A percentile compares a stretch with the other conserved stretches of the same genome.
phyloP scores from a whole-genome alignment of 2,113 vertebrate species.

The cattle (Bos taurus) region ARS-UCD2.0 NC_037352.1:42029001-42029500 shows the following conservation, averaged over 20 bases:
- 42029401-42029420: slow-evolving; percentile 37
- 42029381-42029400: not conserved
- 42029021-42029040: not conserved
- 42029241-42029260: not conserved
- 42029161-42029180: accelerated
- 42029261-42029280: not conserved
- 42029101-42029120: not conserved
- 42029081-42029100: not conserved
- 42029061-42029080: accelerated
- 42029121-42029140: not conserved
- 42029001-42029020: not conserved
- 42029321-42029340: not conserved
- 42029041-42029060: not conserved
- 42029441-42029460: not conserved
- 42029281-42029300: not conserved
- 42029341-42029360: not conserved
- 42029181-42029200: not conserved
- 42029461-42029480: not conserved
- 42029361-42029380: not conserved
- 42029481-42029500: not conserved
- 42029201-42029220: not conserved
- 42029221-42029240: not conserved
- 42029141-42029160: not conserved
- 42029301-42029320: not conserved
- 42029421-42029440: not conserved